Conservation (phyloP, 2,113 vertebrate species). For the Sinocyclocheilus anshuiensis region DNA sequence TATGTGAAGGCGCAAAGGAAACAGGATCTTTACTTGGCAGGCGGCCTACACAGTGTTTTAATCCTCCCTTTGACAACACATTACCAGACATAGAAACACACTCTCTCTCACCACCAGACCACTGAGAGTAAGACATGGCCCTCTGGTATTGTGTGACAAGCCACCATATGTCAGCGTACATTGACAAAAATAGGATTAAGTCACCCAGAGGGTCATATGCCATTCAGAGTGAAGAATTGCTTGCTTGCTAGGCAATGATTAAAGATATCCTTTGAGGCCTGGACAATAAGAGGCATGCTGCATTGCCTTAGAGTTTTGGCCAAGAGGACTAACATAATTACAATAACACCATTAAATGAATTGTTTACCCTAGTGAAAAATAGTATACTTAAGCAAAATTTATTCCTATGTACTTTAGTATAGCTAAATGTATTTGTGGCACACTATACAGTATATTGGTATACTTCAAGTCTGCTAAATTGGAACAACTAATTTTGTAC, state of each 20-base stretch:
- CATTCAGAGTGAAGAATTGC: constrained; percentile 36
- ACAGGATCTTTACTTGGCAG: no score
- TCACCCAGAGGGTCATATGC: constrained; percentile 46
- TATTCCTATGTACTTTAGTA: no score
- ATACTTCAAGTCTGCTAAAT: no score
- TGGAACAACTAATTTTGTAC: no score
- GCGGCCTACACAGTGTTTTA: no score
- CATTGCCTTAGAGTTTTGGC: constrained; percentile 3
- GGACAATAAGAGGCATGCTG: not conserved
- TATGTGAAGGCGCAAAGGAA: no score
- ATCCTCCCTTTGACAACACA: constrained; percentile 42
- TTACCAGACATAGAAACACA: constrained; percentile 43
- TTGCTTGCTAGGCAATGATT: constrained; percentile 53
- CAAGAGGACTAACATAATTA: not conserved
- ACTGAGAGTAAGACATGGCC: constrained; percentile 32
- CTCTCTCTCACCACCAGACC: constrained; percentile 12
- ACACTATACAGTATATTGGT: no score
- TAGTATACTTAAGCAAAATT: no score
- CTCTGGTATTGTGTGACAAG: constrained; percentile 44
- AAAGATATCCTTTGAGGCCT: constrained; percentile 46
- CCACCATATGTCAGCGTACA: constrained; percentile 13
- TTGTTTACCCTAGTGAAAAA: no score
- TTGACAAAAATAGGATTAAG: constrained; percentile 57
- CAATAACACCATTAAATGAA: not conserved
- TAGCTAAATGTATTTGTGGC: no score